Evolutionary conservation across 1,140 invertebrate species (phyloP), one percentile per base, ranked within the genome.

Genomic region (Eufriesea mexicana): DNA sequence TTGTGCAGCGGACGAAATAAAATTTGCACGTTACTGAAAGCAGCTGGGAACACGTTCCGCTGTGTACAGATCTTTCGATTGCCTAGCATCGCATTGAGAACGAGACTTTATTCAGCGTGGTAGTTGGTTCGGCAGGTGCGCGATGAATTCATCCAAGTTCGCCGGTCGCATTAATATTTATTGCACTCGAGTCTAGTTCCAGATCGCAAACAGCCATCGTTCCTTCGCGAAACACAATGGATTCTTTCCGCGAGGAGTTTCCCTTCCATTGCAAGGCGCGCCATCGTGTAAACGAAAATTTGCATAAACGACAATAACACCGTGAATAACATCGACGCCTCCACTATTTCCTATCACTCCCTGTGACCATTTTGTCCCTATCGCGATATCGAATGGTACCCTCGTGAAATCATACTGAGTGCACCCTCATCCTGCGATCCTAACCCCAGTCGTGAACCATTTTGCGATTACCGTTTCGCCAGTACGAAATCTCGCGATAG

Each of bases 61-160:
- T 57, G 25, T 64, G 16, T 49, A 16, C 18, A 20, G 23, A 57
- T 57, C 5, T 16, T 25, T 68, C 45, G 51, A 55, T 71, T 42
- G 23, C 9, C 20, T 42, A 42, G 42, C 23, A 51, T 70, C 12
- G 28, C 25, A 66, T 77, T 12, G 35, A 61, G 7, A 70, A 59
- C n/a, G 49, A 42, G 0, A 16, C n/a, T 16, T 59, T 73, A 35
- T 35, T 14, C 18, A 9, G 18, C 10, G 5, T 49, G 25, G 28
- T 54, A 20, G 12, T 55, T n/a, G 5, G 14, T 23, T 16, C n/a
- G n/a, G 14, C 51, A 5, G 28, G 2, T 25, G 35, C 23, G 14
- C 54, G 12, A 73, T 73, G 57, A 73, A 73, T 59, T 59, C 54
- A 73, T 73, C 71, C 23, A 73, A 73, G 45, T 57, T 42, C 16